Conservation (phyloP, 2,797 vertebrate genomes). For the Hirundo rustica region DNA sequence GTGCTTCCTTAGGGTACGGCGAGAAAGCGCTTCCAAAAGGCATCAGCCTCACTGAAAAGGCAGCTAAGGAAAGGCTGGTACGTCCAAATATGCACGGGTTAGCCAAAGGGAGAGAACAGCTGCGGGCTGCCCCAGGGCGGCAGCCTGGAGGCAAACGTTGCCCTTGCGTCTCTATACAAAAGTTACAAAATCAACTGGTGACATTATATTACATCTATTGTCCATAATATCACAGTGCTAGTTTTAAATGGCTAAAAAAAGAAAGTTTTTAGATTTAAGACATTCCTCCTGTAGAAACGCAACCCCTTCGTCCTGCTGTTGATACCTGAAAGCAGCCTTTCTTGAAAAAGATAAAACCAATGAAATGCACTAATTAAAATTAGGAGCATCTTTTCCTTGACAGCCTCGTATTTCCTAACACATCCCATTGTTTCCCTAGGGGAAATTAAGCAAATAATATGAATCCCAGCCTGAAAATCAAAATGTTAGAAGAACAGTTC, state of each 20-base stretch:
- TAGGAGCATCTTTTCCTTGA: slow-evolving; percentile 32
- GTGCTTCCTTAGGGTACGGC: background rate
- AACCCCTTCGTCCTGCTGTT: slow-evolving; percentile 31
- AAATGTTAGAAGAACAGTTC: slow-evolving; percentile 70
- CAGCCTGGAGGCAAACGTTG: slow-evolving; percentile 48
- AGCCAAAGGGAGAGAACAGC: slow-evolving; percentile 46
- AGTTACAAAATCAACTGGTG: slow-evolving; percentile 72
- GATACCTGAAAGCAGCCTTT: slow-evolving; percentile 42
- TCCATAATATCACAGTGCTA: slow-evolving; percentile 74
- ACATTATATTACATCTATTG: slow-evolving; percentile 74
- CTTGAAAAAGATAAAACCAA: slow-evolving; percentile 44
- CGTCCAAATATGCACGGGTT: slow-evolving; percentile 17
- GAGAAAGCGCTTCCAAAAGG: slow-evolving; percentile 25
- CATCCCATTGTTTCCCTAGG: slow-evolving; percentile 33
- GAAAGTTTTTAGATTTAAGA: slow-evolving; percentile 62
- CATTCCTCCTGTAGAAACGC: slow-evolving; percentile 43
- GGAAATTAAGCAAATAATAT: slow-evolving; percentile 52
- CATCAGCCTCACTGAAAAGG: slow-evolving; percentile 3
- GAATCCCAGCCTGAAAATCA: slow-evolving; percentile 69
- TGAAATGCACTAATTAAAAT: slow-evolving; percentile 53
- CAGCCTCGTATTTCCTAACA: slow-evolving; percentile 3
- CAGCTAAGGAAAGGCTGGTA: slow-evolving; percentile 49
- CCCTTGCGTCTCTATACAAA: slow-evolving; percentile 65
- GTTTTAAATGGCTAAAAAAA: slow-evolving; percentile 72
- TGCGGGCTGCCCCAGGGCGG: background rate